Base-by-base conservation (phyloP, 2,888 invertebrate genomes). In the Eulithis testata region DNA sequence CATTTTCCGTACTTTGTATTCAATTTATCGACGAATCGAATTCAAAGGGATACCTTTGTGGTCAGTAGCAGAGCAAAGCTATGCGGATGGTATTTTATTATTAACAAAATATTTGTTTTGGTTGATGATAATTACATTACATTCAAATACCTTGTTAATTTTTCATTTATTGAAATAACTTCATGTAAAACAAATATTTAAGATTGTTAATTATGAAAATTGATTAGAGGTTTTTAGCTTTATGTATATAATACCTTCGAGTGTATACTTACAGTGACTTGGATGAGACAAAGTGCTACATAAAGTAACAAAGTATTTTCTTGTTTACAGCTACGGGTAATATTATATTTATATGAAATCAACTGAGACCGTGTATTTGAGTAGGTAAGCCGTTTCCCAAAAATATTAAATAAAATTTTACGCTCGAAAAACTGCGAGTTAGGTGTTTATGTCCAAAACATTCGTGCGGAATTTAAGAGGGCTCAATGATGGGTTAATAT, bases 401-500 rank as follows among this genome's bases (percentile, higher is more conserved):
- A 51, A 51, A 27, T 36, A n/a, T 53, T 4, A 40, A 12, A 37
- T 53, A 40, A 9, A 47, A 40, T 37, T 44, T 43, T 14, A 45
- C n/a, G 5, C 9, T 7, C 43, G 43, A 36, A 55, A 50, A 51
- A 31, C 44, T 21, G 12, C 27, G 40, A 11, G 37, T 55, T 40
- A 31, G 37, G 36, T 53, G 53, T 60, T 51, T 56, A 45, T 56
- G 60, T 60, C 60, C 47, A 60, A 53, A 60, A 66, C 63, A 63
- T 63, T 60, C 63, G 49, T 21, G 36, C 44, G 14, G 21, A 40
- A 37, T 55, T 54, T 55, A 63, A 65, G 69, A 66, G 70, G 72
- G 68, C 70, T 68, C 21, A 54, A 31, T 64, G 66, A 64, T 60
- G 60, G 71, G 72, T 76, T 74, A 75, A 78, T 75, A 76, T 71